phyloP scores from a whole-genome alignment of 1,140 invertebrate genomes.

The Eriosoma lanigerum region DNA sequence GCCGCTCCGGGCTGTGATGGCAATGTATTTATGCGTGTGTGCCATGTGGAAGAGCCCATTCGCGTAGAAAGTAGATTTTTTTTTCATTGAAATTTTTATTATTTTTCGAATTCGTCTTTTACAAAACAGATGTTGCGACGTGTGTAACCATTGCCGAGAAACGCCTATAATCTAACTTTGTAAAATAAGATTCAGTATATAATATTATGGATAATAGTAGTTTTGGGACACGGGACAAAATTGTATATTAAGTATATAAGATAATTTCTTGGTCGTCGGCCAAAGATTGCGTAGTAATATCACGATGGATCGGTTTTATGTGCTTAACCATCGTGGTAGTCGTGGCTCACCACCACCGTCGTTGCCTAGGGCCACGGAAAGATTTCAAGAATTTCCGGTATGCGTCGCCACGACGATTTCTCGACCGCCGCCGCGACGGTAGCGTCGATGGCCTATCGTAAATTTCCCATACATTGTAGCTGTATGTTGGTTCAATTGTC shows the following conservation, averaged over 20 bases:
- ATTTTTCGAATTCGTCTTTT: no score
- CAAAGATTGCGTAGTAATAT: background rate
- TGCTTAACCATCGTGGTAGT: background rate
- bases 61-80: conserved; percentile 7
- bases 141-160: no score
- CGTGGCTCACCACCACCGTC: background rate
- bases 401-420: conserved; percentile 22
- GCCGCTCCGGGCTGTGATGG: background rate
- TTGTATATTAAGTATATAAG: no score
- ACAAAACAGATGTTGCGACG: no score
- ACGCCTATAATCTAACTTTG: no score
- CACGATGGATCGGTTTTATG: background rate
- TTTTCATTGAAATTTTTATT: no score
- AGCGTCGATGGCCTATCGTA: background rate
- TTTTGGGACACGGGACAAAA: background rate
- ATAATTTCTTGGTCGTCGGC: background rate
- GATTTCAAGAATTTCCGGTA: conserved; percentile 42
- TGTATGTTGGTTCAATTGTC: background rate
- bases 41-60: no score
- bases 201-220: no score
- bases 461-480: background rate
- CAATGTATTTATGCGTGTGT: no score
- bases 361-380: background rate
- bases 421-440: background rate
- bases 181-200: no score